Conservation (phyloP, 2,113 vertebrate genomes). For the Rhabdornis inornatus region DNA sequence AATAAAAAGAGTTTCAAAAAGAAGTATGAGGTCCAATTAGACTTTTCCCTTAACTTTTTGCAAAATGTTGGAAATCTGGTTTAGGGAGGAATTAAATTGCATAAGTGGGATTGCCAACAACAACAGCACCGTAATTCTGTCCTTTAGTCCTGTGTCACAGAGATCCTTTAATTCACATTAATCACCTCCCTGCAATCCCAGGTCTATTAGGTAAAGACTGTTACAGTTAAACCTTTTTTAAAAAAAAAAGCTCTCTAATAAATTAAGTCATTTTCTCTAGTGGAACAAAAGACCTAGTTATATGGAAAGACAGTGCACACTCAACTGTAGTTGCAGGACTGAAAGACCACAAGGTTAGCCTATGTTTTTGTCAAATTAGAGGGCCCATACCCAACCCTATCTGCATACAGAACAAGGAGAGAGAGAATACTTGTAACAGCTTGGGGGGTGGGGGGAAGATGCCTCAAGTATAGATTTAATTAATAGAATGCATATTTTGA, state of each 20-base stretch:
- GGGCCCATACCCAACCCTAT: background rate
- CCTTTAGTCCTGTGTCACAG: constrained; percentile 17
- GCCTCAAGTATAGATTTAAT: constrained; percentile 34
- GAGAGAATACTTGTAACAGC: background rate
- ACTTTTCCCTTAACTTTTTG: background rate
- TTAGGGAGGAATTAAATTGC: background rate
- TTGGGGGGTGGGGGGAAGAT: background rate
- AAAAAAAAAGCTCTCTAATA: background rate
- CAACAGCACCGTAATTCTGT: background rate
- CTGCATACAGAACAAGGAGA: background rate
- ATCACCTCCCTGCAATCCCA: constrained; percentile 27
- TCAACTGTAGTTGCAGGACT: constrained; percentile 7
- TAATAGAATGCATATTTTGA: constrained; percentile 21
- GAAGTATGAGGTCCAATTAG: background rate
- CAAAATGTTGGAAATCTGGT: background rate
- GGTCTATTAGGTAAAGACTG: constrained; percentile 38
- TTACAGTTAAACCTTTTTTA: constrained; percentile 8
- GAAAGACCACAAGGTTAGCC: constrained; percentile 22
- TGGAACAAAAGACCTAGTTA: constrained; percentile 27
- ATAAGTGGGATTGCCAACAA: background rate
- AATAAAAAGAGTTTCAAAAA: background rate
- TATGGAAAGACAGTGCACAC: background rate
- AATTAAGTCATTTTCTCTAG: constrained; percentile 46
- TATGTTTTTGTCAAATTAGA: background rate
- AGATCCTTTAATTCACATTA: constrained; percentile 48